Evolutionary conservation across 2,888 invertebrate genomes (phyloP).

Genomic region (Xiphydria camelus): DNA sequence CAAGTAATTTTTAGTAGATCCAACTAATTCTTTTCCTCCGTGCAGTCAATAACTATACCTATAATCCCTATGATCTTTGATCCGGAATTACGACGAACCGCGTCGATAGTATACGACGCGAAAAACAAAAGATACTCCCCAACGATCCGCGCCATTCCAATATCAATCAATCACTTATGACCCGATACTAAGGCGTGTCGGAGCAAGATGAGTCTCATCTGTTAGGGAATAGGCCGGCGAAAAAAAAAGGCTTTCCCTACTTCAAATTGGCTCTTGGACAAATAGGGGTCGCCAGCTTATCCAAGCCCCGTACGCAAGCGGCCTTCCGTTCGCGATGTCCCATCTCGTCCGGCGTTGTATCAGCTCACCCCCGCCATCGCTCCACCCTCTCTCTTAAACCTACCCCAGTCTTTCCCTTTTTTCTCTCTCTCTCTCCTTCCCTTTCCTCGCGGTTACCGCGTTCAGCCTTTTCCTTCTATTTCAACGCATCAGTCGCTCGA

Average conservation of each 20-base stretch:
- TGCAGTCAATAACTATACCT: too few relatives aligned
- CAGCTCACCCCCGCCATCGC: neutral
- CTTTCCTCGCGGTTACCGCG: constrained; percentile 1
- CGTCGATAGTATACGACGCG: too few relatives aligned
- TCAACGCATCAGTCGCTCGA: constrained; percentile 11
- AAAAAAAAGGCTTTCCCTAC: constrained; percentile 6
- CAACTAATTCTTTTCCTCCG: too few relatives aligned
- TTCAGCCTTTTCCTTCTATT: too few relatives aligned
- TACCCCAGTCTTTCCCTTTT: constrained; percentile 7
- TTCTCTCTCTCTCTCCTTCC: constrained; percentile 6
- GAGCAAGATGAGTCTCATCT: too few relatives aligned
- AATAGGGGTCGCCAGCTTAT: constrained; percentile 26
- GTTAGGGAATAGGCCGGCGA: constrained; percentile 7
- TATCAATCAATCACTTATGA: too few relatives aligned
- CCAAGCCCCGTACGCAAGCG: constrained; percentile 15
- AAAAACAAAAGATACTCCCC: too few relatives aligned
- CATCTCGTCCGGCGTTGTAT: constrained; percentile 1
- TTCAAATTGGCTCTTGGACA: constrained; percentile 16
- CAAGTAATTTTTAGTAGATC: too few relatives aligned
- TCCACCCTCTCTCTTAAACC: constrained; percentile 11
- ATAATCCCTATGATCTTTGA: too few relatives aligned
- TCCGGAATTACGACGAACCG: too few relatives aligned
- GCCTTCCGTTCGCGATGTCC: constrained; percentile 15
- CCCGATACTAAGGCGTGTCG: too few relatives aligned
- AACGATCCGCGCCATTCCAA: too few relatives aligned